Percentiles rank a stretch among this genome's conserved stretches.
Evolutionary conservation across 2,113 vertebrate genomes (phyloP).

Genomic region (Brachirus orientalis): DNA sequence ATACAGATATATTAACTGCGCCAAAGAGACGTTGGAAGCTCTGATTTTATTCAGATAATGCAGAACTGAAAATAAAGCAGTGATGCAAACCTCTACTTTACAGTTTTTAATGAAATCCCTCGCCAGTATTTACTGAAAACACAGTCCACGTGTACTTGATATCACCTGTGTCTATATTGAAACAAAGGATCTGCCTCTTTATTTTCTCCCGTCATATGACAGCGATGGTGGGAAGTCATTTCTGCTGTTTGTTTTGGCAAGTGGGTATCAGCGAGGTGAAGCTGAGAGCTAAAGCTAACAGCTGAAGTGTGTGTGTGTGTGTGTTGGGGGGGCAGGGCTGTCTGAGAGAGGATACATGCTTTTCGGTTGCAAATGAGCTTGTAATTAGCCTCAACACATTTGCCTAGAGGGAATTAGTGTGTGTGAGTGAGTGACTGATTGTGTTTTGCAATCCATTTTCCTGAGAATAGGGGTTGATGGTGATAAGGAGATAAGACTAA

Average conservation of each 20-base stretch:
- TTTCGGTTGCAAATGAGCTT: conserved; percentile 83
- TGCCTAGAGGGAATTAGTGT: conserved; percentile 75
- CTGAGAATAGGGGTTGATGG: conserved; percentile 67
- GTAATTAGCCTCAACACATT: conserved; percentile 82
- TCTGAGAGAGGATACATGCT: conserved; percentile 72
- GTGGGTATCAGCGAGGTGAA: background rate
- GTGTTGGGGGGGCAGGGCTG: conserved; percentile 54
- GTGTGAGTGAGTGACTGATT: conserved; percentile 45
- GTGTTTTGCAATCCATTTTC: conserved; percentile 76
- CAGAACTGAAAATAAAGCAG: too few relatives aligned
- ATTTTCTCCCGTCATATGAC: conserved; percentile 6
- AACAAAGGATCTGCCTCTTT: conserved; percentile 16
- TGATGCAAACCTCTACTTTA: background rate
- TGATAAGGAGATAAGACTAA: conserved; percentile 86
- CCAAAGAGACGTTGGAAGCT: too few relatives aligned
- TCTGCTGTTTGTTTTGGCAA: conserved; percentile 47
- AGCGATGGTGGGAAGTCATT: conserved; percentile 12
- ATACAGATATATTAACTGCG: background rate
- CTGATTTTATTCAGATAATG: too few relatives aligned
- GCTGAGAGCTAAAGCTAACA: conserved; percentile 58
- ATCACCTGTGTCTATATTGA: conserved; percentile 48
- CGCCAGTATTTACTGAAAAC: too few relatives aligned
- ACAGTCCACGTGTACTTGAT: background rate
- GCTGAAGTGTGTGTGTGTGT: conserved; percentile 7
- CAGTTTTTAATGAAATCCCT: background rate